Conservation (phyloP, 1,140 invertebrate genomes). For the Lepidurus packardi region DNA sequence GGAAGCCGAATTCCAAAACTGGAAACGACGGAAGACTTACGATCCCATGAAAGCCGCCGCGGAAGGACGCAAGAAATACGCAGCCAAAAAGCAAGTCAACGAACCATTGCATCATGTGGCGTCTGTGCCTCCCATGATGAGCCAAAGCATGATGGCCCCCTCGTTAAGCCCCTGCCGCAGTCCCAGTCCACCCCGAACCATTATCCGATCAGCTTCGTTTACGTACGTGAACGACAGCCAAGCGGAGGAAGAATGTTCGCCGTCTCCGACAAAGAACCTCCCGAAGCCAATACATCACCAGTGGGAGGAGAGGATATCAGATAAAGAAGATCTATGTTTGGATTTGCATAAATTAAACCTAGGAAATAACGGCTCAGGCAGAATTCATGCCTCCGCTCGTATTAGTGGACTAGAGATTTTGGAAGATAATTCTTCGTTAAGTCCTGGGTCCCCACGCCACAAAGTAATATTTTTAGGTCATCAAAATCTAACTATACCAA, state of each 20-base stretch:
- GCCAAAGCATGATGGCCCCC: conserved; percentile 33
- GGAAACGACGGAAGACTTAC: conserved; percentile 83
- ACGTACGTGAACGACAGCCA: conserved; percentile 31
- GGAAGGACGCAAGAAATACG: conserved; percentile 36
- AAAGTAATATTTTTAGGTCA: conserved; percentile 26
- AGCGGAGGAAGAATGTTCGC: neutral
- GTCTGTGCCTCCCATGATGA: conserved; percentile 32
- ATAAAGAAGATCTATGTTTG: conserved; percentile 26
- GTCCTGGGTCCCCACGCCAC: conserved; percentile 30
- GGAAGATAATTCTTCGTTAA: conserved; percentile 29
- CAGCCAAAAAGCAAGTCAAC: conserved; percentile 23
- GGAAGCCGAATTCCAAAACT: conserved; percentile 82
- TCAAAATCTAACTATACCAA: neutral
- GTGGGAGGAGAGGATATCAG: conserved; percentile 10
- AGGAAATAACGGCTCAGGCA: conserved; percentile 9
- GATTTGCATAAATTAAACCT: neutral
- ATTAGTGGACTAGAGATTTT: neutral
- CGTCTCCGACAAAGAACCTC: neutral
- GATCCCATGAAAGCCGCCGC: conserved; percentile 67
- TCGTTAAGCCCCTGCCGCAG: conserved; percentile 26
- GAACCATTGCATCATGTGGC: conserved; percentile 36
- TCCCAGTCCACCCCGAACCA: conserved; percentile 29
- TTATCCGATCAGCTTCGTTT: conserved; percentile 33
- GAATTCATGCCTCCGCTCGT: conserved; percentile 8
- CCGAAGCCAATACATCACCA: conserved; percentile 23